Conservation (phyloP, 2,888 invertebrate genomes). For the Dynastes maya region DNA sequence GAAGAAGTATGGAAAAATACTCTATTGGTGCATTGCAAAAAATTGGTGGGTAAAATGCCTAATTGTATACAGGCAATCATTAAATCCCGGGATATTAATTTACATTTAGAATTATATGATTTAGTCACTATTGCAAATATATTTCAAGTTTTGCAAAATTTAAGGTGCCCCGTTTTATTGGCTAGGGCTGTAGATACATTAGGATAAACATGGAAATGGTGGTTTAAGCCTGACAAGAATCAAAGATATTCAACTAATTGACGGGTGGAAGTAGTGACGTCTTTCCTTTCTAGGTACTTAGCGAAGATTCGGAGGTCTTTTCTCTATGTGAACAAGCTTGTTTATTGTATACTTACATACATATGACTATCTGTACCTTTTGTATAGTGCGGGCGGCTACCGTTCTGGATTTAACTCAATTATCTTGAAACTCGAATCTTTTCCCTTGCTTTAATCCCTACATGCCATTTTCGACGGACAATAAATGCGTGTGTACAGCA, state of each 20-base stretch:
- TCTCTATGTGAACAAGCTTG: slow-evolving; percentile 44
- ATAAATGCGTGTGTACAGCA: slow-evolving; percentile 57
- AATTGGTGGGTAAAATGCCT: no score
- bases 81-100: no score
- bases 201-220: not conserved
- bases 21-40: no score
- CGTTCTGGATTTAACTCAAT: slow-evolving; percentile 64
- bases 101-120: no score
- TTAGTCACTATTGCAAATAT: no score
- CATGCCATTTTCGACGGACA: slow-evolving; percentile 57
- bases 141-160: no score
- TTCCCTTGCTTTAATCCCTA: slow-evolving; percentile 59
- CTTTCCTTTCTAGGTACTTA: slow-evolving; percentile 24
- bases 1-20: no score
- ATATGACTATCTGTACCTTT: not conserved
- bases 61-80: no score
- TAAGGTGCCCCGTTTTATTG: no score
- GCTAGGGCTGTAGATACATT: not conserved
- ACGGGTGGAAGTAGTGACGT: slow-evolving; percentile 30
- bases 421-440: slow-evolving; percentile 65
- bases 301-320: not conserved
- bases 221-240: slow-evolving; percentile 17
- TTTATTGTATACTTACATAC: slow-evolving; percentile 61
- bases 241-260: slow-evolving; percentile 41
- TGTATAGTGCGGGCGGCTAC: slow-evolving; percentile 55